Evolutionary conservation across 1,140 invertebrate species (phyloP).

Genomic region (Cecropterus lyciades): DNA sequence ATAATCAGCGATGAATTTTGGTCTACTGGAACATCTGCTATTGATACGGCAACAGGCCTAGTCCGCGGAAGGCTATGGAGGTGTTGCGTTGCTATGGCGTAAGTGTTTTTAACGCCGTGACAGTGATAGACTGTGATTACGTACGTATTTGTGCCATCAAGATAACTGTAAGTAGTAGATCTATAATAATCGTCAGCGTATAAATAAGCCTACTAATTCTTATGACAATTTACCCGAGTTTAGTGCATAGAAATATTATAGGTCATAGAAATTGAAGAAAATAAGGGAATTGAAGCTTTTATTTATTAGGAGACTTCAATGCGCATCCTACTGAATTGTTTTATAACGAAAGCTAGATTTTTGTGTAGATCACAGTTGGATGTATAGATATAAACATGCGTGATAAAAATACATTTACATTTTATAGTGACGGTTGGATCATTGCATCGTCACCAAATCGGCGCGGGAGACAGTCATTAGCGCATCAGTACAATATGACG

Average conservation of each 20-base stretch:
- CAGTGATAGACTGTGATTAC: no score
- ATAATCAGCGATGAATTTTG: slow-evolving; percentile 27
- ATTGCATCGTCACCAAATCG: no score
- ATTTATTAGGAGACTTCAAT: slow-evolving; percentile 24
- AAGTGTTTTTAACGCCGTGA: slow-evolving; percentile 31
- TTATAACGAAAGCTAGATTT: slow-evolving; percentile 25
- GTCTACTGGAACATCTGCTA: slow-evolving; percentile 19
- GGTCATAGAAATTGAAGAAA: slow-evolving; percentile 15
- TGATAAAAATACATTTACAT: no score
- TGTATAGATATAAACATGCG: slow-evolving; percentile 25
- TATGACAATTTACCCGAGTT: slow-evolving; percentile 26
- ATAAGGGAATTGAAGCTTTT: slow-evolving; percentile 23
- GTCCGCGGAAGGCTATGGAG: slow-evolving; percentile 33
- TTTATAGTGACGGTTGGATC: slow-evolving; percentile 33
- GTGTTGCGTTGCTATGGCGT: slow-evolving; percentile 31
- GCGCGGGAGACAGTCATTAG: slow-evolving; percentile 6
- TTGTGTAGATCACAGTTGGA: slow-evolving; percentile 22
- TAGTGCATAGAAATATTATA: slow-evolving; percentile 5
- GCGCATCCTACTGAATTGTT: slow-evolving; percentile 29
- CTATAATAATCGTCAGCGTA: slow-evolving; percentile 14
- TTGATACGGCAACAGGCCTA: slow-evolving; percentile 2
- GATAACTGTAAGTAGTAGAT: slow-evolving; percentile 18
- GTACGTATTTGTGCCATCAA: slow-evolving; percentile 32
- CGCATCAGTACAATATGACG: slow-evolving; percentile 14
- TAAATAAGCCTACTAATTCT: slow-evolving; percentile 26